Base-by-base conservation (phyloP, 92 coral and sea anemone genomes). In the Pocillopora meandrina region DNA sequence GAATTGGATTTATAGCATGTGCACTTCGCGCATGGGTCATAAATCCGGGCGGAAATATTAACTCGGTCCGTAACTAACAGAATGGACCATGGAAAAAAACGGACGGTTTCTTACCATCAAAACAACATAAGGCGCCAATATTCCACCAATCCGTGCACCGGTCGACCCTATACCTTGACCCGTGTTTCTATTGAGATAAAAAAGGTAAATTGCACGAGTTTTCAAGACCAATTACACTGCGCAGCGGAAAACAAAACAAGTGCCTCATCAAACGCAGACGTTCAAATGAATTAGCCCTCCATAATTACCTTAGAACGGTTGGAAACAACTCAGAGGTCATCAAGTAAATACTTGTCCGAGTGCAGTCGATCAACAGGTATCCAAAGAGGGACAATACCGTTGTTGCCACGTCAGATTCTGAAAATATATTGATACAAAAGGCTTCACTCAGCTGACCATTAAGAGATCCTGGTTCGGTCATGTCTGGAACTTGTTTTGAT, bases 91-190 rank as follows among this genome's bases (percentile, higher is more conserved):
- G 11, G 71, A 17, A 68, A 14, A 26, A 13, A 19, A 16, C 47
- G 56, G 20, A 56, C 90, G 26, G 26, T 23, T 23, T 23, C 49
- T 77, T 17, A 90, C 93, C 90, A 71, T 52, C 85, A 86, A 76
- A 0, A 84, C 88, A 10, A 90, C 69, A 58, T 81, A 90, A 12
- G 93, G 93, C 13, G 93, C 87, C 36, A 90, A 80, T 36, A 90
- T 90, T 61, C 90, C 93, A 31, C 93, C 93, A 63, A 90, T 71
- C 52, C 90, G 93, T 62, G 93, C 93, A 80, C 81, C 65, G 70
- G 72, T 82, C 36, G 93, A 90, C 17, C 88, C 90, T 64, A 81
- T 81, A 10, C 93, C 93, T 58, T 82, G 84, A 3, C 65, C 90
- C n/a, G 83, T 90, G 60, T 86, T 90, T 76, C 93, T 90, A 65